Conservation (phyloP, 1,140 invertebrate species). For the Meloidogyne chitwoodi region DNA sequence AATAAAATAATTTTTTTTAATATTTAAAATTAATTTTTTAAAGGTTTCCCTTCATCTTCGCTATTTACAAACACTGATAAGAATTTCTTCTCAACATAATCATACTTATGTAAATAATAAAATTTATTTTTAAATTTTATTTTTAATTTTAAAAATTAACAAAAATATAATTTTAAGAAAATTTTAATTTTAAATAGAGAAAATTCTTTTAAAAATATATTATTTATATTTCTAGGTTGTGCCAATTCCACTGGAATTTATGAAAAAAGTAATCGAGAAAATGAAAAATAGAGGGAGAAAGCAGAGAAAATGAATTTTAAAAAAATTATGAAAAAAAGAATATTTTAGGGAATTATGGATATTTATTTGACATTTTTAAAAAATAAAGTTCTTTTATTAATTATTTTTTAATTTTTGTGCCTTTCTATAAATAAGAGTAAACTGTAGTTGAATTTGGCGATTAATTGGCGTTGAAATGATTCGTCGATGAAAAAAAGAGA, state of each 20-base stretch:
- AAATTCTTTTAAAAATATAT: too few relatives aligned
- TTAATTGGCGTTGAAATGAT: too few relatives aligned
- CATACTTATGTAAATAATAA: slow-evolving; percentile 65
- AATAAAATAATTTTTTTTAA: too few relatives aligned
- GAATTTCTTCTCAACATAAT: slow-evolving; percentile 65
- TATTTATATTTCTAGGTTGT: slow-evolving; percentile 19
- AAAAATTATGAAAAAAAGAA: neutral
- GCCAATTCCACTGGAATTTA: slow-evolving; percentile 43
- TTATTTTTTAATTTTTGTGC: too few relatives aligned
- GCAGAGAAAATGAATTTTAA: neutral
- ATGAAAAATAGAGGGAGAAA: slow-evolving; percentile 22
- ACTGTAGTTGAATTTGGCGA: too few relatives aligned
- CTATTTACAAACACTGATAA: slow-evolving; percentile 61
- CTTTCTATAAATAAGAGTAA: too few relatives aligned
- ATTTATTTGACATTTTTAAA: neutral
- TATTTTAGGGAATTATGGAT: neutral
- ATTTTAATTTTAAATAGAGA: too few relatives aligned
- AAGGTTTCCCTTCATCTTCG: slow-evolving; percentile 49
- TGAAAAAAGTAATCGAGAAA: slow-evolving; percentile 26
- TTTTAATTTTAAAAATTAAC: too few relatives aligned
- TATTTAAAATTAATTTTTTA: slow-evolving; percentile 55
- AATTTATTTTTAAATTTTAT: neutral
- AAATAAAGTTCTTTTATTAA: neutral
- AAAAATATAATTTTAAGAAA: too few relatives aligned
- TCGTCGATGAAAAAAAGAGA: too few relatives aligned